Base-by-base conservation (phyloP, 1,140 invertebrate species). In the Oedothorax gibbosus region DNA sequence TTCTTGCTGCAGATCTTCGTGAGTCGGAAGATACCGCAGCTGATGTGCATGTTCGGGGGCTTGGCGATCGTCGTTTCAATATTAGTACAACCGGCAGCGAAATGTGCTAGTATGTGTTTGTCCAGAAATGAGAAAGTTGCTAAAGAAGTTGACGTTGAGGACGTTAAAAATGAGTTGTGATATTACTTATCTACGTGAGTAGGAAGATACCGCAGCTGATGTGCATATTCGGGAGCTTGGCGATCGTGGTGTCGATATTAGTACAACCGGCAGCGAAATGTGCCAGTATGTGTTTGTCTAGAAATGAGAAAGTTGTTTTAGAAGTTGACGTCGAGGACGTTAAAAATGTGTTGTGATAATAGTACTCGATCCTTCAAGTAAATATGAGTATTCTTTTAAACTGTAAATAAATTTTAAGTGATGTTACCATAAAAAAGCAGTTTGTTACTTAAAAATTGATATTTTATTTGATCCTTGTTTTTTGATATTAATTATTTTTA, bases 1-100 rank as follows among this genome's bases (percentile, higher is more conserved):
- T 85, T 85, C 49, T 5, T 85, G 7, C 50, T 85, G 11, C 84
- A 85, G 60, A 57, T 76, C 18, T 84, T 14, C 1, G 62, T 76
- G 15, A 51, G 77, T 49, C 14, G 20, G 10, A 64, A 76, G 53
- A 68, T 20, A 15, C 71, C 82, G 5, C 11, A 35, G 0, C 14
- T 64, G 0, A 35, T 76, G 51, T 76, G 35, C 9, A 21, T 69
- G 5, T 11, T 84, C 10, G 82, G 82, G 49, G 82, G 72, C 12
- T 1, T 50, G 9, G 18, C 35, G n/a, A 84, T 84, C 12, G 11
- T 72, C 7, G 9, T 72, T 18, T 82, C 80, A 0, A 53, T 82
- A 20, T 53, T 57, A 2, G 12, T 82, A 21, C 56, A 35, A 15
- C 80, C 80, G 18, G 7, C 66, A 20, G 8, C 53, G 21, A 71